phyloP scores from a whole-genome alignment of 2,888 invertebrate genomes.

The Tigriopus californicus region DNA sequence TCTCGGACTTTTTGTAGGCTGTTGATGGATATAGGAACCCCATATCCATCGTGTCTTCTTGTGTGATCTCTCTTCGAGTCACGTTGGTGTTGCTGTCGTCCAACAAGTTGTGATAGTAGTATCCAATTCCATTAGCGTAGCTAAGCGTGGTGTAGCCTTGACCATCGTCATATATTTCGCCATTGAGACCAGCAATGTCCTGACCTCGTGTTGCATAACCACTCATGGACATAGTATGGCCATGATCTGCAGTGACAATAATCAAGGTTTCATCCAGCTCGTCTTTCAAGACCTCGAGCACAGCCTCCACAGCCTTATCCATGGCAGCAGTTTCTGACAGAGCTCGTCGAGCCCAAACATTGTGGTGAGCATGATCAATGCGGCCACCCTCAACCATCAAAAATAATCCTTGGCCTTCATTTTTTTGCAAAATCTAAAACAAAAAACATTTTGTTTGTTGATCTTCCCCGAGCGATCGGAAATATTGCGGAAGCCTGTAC shows the following conservation, averaged over 20 bases:
- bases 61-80: background rate
- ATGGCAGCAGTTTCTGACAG: conserved; percentile 61
- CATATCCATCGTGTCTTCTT: background rate
- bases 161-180: background rate
- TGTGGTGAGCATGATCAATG: conserved; percentile 60
- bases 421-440: too few relatives aligned
- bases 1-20: conserved; percentile 21
- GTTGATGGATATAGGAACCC: background rate
- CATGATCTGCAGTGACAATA: conserved; percentile 57
- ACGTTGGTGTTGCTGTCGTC: background rate
- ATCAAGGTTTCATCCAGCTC: conserved; percentile 46
- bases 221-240: conserved; percentile 45
- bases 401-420: conserved; percentile 19
- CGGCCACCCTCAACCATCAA: conserved; percentile 49
- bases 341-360: conserved; percentile 30
- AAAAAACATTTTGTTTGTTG: too few relatives aligned
- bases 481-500: too few relatives aligned
- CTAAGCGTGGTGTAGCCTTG: background rate
- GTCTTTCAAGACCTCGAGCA: conserved; percentile 38
- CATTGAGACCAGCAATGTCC: background rate
- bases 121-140: background rate
- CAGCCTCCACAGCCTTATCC: conserved; percentile 45
- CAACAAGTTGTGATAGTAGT: background rate
- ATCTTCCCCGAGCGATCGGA: too few relatives aligned
- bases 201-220: background rate